Conservation (phyloP, 2,888 invertebrate genomes). For the Entomobrya multifasciata region DNA sequence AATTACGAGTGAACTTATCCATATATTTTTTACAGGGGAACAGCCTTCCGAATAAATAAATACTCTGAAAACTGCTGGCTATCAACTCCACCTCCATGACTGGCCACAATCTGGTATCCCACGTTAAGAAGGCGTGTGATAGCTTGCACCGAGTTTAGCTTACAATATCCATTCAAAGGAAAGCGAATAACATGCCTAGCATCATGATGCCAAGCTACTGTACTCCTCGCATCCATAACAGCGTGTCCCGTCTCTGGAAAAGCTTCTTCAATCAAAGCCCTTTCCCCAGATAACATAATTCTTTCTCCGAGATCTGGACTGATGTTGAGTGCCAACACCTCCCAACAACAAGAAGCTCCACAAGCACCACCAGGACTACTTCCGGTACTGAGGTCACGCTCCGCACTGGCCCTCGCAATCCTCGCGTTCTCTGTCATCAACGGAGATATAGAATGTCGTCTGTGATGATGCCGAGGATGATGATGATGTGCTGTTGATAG, state of each 20-base stretch:
- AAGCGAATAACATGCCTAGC: constrained; percentile 91
- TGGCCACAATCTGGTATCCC: constrained; percentile 89
- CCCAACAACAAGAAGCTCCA: constrained; percentile 82
- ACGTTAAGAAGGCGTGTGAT: constrained; percentile 90
- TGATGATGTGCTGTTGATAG: constrained; percentile 36
- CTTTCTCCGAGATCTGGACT: constrained; percentile 91
- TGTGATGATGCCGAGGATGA: constrained; percentile 49
- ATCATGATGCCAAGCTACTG: constrained; percentile 89
- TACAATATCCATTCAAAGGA: constrained; percentile 93
- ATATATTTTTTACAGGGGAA: constrained; percentile 78
- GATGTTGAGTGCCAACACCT: constrained; percentile 90
- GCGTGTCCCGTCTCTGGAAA: constrained; percentile 86
- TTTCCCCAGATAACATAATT: constrained; percentile 90
- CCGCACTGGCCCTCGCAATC: constrained; percentile 29
- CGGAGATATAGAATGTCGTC: constrained; percentile 54
- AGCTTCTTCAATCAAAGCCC: constrained; percentile 88
- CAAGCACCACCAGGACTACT: constrained; percentile 40
- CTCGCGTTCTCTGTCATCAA: constrained; percentile 42
- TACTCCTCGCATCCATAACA: constrained; percentile 89
- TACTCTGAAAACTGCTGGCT: constrained; percentile 95
- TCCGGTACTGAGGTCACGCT: constrained; percentile 50
- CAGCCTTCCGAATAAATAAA: constrained; percentile 86
- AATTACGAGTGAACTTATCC: not conserved
- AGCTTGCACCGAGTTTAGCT: constrained; percentile 93
- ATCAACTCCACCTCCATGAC: constrained; percentile 93